A percentile compares a stretch with the other conserved stretches of the same genome.
phyloP scores from a whole-genome alignment of 2,888 invertebrate genomes.

The Drosophila engyochracea region DNA sequence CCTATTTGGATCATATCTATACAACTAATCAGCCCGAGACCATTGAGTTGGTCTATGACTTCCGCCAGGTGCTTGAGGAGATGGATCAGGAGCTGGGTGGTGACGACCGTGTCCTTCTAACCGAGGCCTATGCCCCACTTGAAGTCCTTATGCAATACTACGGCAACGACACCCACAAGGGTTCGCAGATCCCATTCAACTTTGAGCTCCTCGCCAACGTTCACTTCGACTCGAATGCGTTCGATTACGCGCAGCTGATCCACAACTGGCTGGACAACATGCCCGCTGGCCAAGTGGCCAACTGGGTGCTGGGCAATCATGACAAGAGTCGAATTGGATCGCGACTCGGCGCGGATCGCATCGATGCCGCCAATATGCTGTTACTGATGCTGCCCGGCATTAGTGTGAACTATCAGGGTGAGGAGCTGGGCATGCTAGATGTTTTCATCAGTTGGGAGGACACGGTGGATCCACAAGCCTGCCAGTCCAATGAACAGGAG shows the following conservation, averaged over 20 bases:
- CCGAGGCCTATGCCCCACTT: conserved; percentile 88
- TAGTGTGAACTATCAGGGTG: conserved; percentile 91
- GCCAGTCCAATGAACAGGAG: conserved; percentile 87
- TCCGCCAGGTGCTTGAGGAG: conserved; percentile 87
- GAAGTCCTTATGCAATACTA: conserved; percentile 88
- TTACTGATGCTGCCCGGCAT: conserved; percentile 92
- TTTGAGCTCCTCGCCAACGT: conserved; percentile 87
- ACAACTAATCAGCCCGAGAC: conserved; percentile 88
- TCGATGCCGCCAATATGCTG: conserved; percentile 93
- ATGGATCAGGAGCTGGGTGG: conserved; percentile 81
- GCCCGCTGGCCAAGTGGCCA: conserved; percentile 87
- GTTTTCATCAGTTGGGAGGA: conserved; percentile 86
- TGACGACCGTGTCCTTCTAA: conserved; percentile 86
- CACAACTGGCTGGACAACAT: conserved; percentile 87
- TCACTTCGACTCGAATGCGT: conserved; percentile 86
- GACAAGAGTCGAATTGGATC: conserved; percentile 90
- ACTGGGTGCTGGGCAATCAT: conserved; percentile 92
- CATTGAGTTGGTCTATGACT: conserved; percentile 87
- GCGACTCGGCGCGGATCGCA: conserved; percentile 89
- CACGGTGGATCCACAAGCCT: conserved; percentile 86
- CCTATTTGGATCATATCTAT: conserved; percentile 87
- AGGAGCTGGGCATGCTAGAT: conserved; percentile 90
- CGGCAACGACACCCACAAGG: conserved; percentile 85
- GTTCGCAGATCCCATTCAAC: conserved; percentile 89
- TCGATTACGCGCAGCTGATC: conserved; percentile 86